Conservation (phyloP, 2,113 vertebrate species). For the Strix uralensis region DNA sequence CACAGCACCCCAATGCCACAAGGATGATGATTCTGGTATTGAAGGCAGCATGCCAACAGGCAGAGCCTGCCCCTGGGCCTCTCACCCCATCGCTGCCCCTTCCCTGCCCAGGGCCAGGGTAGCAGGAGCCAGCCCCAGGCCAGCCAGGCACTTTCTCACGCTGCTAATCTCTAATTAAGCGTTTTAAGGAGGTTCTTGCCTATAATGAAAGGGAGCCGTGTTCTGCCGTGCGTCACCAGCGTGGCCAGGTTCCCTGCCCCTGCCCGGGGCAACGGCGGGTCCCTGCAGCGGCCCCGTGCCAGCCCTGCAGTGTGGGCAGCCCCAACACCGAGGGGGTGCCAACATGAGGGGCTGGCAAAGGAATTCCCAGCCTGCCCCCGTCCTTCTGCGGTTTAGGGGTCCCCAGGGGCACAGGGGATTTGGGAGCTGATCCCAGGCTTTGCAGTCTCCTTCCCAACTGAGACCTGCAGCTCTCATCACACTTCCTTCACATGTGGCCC, state of each 20-base stretch:
- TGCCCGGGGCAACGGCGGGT: not conserved
- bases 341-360: accelerated
- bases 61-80: not conserved
- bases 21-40: not conserved
- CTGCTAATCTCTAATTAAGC: constrained; percentile 10
- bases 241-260: not conserved
- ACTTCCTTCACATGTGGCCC: not conserved
- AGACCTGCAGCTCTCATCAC: not conserved
- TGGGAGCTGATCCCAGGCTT: not conserved
- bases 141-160: constrained; percentile 21
- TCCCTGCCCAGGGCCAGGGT: not conserved
- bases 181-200: not conserved
- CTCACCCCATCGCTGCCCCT: not conserved
- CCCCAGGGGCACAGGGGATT: not conserved
- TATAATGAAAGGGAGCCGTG: not conserved
- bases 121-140: not conserved
- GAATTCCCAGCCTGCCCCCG: not conserved
- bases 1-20: accelerated
- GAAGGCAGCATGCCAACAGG: not conserved
- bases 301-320: not conserved
- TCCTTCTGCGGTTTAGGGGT: not conserved
- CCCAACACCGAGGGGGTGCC: not conserved
- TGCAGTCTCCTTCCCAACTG: not conserved
- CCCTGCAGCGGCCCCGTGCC: not conserved
- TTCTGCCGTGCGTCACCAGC: not conserved